A percentile compares a stretch with the other conserved stretches of the same genome.
phyloP scores from a whole-genome alignment of 2,888 invertebrate genomes.

The Platycheirus rosarum region DNA sequence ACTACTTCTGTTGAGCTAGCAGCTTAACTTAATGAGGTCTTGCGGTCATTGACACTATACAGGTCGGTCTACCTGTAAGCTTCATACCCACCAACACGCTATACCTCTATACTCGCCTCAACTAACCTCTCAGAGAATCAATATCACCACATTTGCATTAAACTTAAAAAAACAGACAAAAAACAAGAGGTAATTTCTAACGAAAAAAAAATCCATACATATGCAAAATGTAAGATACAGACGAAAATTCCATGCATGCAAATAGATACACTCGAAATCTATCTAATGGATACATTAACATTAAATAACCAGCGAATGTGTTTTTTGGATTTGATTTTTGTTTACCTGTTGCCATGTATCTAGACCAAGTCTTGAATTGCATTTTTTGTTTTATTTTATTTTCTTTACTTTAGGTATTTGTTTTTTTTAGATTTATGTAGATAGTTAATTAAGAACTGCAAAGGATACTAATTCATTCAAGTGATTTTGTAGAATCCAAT shows the following conservation, averaged over 20 bases:
- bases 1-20: conserved; percentile 30
- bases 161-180: background rate
- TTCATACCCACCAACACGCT: background rate
- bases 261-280: conserved; percentile 38
- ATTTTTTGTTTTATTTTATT: conserved; percentile 3
- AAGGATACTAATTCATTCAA: conserved; percentile 2
- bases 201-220: conserved; percentile 2
- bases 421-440: conserved; percentile 1
- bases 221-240: conserved; percentile 31
- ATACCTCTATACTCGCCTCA: background rate
- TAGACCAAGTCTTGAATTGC: conserved; percentile 52
- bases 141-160: conserved; percentile 53
- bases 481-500: conserved; percentile 23
- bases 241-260: conserved; percentile 36
- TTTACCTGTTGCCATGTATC: conserved; percentile 57
- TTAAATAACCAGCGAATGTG: conserved; percentile 20
- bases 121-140: conserved; percentile 8
- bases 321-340: conserved; percentile 43
- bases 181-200: conserved; percentile 4
- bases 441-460: background rate
- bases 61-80: conserved; percentile 27
- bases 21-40: conserved; percentile 64
- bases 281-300: conserved; percentile 71
- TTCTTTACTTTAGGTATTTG: background rate
- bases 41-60: conserved; percentile 69